Conservation (phyloP, 2,888 invertebrate genomes). For the Drosophila koepferae region DNA sequence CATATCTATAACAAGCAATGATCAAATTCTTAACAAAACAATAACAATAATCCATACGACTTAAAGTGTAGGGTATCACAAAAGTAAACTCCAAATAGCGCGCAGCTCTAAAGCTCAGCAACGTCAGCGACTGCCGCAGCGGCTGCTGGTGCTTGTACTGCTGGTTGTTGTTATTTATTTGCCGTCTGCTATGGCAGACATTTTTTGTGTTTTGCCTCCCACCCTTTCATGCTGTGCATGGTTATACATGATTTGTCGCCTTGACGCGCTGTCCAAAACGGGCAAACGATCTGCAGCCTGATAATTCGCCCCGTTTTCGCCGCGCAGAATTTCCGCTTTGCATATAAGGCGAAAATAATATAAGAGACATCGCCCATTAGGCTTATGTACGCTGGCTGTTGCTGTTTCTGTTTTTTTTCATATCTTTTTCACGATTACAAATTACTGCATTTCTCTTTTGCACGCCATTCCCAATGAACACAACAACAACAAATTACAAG, state of each 20-base stretch:
- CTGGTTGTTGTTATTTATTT: constrained; percentile 38
- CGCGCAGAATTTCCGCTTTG: constrained; percentile 52
- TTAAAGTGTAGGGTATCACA: not conserved
- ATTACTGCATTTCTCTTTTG: constrained; percentile 63
- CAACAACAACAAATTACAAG: constrained; percentile 9
- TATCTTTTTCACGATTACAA: constrained; percentile 36
- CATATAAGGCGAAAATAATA: constrained; percentile 69
- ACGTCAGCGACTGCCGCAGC: not conserved
- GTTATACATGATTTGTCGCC: constrained; percentile 51
- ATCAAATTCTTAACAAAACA: not conserved
- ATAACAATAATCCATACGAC: not conserved
- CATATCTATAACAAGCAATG: not conserved
- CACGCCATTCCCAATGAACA: constrained; percentile 46
- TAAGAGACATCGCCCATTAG: constrained; percentile 61
- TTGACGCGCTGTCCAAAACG: constrained; percentile 55
- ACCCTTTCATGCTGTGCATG: constrained; percentile 28
- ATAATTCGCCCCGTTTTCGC: constrained; percentile 9
- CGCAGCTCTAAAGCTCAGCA: constrained; percentile 50
- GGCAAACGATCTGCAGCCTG: constrained; percentile 48
- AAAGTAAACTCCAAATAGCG: constrained; percentile 41
- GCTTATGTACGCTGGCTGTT: constrained; percentile 40
- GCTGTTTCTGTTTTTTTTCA: constrained; percentile 11
- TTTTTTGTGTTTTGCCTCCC: constrained; percentile 29
- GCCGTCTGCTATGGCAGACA: constrained; percentile 46
- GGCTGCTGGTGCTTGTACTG: not conserved